Evolutionary conservation across 1,140 invertebrate species (phyloP), one percentile per base, ranked within the genome.

Genomic region (Antheraea mylitta): DNA sequence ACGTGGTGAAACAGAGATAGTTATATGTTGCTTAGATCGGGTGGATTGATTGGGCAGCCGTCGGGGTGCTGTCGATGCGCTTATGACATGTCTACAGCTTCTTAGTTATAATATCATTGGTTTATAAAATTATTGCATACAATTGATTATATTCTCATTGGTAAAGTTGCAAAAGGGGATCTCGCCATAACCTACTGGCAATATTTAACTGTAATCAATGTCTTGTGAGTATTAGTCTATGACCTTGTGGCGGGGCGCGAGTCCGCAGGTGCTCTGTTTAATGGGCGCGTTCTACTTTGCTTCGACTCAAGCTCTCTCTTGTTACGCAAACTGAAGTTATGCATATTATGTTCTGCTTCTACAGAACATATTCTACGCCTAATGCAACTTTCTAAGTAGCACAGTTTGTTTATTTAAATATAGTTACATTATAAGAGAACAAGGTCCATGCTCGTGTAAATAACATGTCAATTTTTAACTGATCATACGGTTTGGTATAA

Each of bases 291-390:
- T 86, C 88, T 73, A 88, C 86, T 87, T 90, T 80, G 79, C n/a
- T 1, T 30, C 22, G 22, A 42, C 38, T 37, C 53, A 81, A 83
- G 83, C 87, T 90, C 88, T 90, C 88, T 90, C 88, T 89, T 86
- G 83, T 90, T 90, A 89, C 88, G 88, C 86, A 90, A 90, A 89
- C 82, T 75, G 83, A 78, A 83, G 87, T 89, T 88, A 89, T 88
- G 86, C 82, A 85, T 88, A 83, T 89, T 89, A 91, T 86, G 83
- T 77, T 85, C 85, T 78, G 79, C 77, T 77, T 83, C 77, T 68
- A 80, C 78, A 76, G 81, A 86, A 80, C 75, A 76, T 71, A 76
- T 78, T 81, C 77, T 72, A 66, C 70, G 72, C 71, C 79, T 82
- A 79, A 81, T 82, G 78, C 75, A 78, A 84, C 85, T 90, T 88